A percentile compares a stretch with the other conserved stretches of the same genome.
phyloP scores from a whole-genome alignment of 2,888 invertebrate genomes.

The Phalera bucephala region DNA sequence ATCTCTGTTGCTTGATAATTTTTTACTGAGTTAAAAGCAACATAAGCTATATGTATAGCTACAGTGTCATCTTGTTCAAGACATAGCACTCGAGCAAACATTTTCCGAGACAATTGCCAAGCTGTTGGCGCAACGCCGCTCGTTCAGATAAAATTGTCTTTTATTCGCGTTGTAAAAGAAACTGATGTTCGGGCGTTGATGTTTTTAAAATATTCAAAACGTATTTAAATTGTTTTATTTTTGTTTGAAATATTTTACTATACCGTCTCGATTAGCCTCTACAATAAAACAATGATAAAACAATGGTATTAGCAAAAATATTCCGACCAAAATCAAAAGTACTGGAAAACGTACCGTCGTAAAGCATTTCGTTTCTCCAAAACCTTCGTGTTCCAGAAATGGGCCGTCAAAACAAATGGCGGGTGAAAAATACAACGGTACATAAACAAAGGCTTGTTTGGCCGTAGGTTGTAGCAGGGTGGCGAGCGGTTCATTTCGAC shows the following conservation, averaged over 20 bases:
- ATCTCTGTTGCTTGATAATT: no score
- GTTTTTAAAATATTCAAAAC: background rate
- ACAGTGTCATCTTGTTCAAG: background rate
- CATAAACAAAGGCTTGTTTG: conserved; percentile 79
- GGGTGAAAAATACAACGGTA: conserved; percentile 72
- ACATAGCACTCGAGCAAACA: background rate
- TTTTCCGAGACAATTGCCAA: conserved; percentile 1
- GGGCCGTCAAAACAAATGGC: conserved; percentile 74
- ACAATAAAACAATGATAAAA: no score
- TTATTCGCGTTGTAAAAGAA: conserved; percentile 6
- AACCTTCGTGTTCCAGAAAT: conserved; percentile 61
- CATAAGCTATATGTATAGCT: no score
- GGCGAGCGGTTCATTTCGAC: conserved; percentile 69
- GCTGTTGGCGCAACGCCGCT: background rate
- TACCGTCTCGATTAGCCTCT: no score
- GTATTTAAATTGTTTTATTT: no score
- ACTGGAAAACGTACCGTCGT: conserved; percentile 23
- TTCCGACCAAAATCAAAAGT: no score
- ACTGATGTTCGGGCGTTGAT: background rate
- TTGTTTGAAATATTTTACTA: no score
- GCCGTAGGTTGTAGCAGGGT: conserved; percentile 55
- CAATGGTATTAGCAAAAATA: no score
- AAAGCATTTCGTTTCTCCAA: conserved; percentile 54
- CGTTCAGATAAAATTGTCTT: background rate
- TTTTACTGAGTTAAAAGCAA: no score